Evolutionary conservation across 1,140 invertebrate genomes (phyloP).

Genomic region (Vanessa atalanta): DNA sequence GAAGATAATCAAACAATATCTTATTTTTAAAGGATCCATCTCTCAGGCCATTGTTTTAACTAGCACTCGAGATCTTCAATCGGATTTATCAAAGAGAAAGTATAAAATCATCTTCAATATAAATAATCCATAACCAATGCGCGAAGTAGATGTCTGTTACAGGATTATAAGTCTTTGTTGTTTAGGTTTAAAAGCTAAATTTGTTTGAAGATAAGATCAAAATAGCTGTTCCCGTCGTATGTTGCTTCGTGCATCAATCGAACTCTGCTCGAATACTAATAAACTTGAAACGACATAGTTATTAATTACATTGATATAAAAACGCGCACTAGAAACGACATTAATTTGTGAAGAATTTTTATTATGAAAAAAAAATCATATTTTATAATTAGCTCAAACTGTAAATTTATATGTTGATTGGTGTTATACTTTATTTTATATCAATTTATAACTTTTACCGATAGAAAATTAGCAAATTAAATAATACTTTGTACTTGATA

Average conservation of each 20-base stretch:
- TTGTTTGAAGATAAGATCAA: slow-evolving; percentile 1
- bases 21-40: neutral
- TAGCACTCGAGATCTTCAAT: slow-evolving; percentile 2
- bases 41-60: slow-evolving; percentile 22
- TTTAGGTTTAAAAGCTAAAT: neutral
- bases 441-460: no score
- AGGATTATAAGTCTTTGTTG: neutral
- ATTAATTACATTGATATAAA: slow-evolving; percentile 31
- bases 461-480: no score
- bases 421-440: neutral
- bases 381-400: no score
- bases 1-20: neutral
- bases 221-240: slow-evolving; percentile 14
- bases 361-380: no score
- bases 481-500: no score
- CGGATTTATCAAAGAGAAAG: slow-evolving; percentile 37
- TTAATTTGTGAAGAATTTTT: no score
- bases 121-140: slow-evolving; percentile 32
- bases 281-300: slow-evolving; percentile 37
- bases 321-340: neutral
- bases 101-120: slow-evolving; percentile 34
- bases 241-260: slow-evolving; percentile 38
- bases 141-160: slow-evolving; percentile 10
- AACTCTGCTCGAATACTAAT: slow-evolving; percentile 42
- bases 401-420: no score